phyloP scores from a whole-genome alignment of 2,797 vertebrate genomes.

The Enteromius mattozi region DNA sequence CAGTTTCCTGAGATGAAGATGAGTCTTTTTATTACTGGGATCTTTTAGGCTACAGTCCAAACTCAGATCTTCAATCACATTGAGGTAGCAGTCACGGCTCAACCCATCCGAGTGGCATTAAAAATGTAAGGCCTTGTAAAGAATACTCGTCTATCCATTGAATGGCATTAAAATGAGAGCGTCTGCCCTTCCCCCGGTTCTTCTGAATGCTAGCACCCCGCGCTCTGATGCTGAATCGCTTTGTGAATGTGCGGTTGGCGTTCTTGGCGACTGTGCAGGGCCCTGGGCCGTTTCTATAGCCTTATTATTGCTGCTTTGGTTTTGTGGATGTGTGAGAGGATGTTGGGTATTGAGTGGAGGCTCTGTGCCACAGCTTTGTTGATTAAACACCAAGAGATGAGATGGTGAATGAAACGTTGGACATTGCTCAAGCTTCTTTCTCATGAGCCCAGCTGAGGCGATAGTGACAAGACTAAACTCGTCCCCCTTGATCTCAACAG shows the following conservation, averaged over 20 bases:
- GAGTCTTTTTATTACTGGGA: background rate
- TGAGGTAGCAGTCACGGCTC: background rate
- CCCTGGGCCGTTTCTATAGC: conserved; percentile 17
- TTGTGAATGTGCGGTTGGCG: conserved; percentile 23
- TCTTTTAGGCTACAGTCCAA: conserved; percentile 10
- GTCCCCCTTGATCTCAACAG: background rate
- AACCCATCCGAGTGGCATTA: conserved; percentile 44
- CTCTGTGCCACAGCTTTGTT: conserved; percentile 24
- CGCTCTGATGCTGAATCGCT: background rate
- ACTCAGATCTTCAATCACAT: conserved; percentile 23
- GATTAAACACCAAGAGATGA: conserved; percentile 28
- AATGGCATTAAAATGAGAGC: conserved; percentile 36
- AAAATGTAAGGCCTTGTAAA: conserved; percentile 56
- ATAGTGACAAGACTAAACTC: conserved; percentile 34
- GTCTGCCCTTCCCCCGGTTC: conserved; percentile 2
- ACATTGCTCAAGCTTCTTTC: conserved; percentile 3
- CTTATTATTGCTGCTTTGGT: conserved; percentile 16
- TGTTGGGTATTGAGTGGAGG: conserved; percentile 27
- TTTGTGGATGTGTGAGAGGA: conserved; percentile 39
- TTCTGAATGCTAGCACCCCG: conserved; percentile 1
- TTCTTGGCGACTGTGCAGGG: conserved; percentile 4
- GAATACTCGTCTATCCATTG: conserved; percentile 32
- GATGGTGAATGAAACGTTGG: conserved; percentile 14
- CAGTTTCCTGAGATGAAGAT: conserved; percentile 5
- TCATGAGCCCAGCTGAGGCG: conserved; percentile 24